These are phyloP conservation scores for Peromyscus maniculatus DNA, from an alignment of 2,113 vertebrate species.

Conservation along the genomic window DNA sequence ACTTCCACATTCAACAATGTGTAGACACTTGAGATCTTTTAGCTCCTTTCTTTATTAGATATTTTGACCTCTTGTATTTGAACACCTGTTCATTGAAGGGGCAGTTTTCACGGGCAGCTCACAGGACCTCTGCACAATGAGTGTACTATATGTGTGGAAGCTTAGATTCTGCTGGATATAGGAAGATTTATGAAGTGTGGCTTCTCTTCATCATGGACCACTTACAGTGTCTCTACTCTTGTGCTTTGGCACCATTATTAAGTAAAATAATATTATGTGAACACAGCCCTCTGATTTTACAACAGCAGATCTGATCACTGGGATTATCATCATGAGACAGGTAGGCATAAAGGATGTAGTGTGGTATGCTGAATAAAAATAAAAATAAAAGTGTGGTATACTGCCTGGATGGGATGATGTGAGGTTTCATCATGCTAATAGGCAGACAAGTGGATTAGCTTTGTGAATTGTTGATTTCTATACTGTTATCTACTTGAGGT, in stretches of 20 bases:
- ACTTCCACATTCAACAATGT: neutral
- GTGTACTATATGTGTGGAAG: neutral
- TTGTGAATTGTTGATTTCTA: neutral
- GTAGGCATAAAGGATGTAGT: neutral
- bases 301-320: neutral
- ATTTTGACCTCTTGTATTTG: conserved; percentile 21
- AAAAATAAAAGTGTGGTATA: neutral
- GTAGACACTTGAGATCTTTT: conserved; percentile 17
- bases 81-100: neutral
- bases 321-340: accelerated
- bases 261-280: neutral
- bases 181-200: neutral
- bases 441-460: neutral
- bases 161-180: neutral
- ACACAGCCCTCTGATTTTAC: neutral
- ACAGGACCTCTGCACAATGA: neutral
- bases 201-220: neutral
- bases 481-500: neutral
- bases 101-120: neutral
- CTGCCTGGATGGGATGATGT: neutral
- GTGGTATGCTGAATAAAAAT: neutral
- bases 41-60: neutral
- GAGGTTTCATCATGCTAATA: neutral
- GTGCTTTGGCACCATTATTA: neutral
- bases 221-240: neutral